Evolutionary conservation across 2,888 invertebrate genomes (phyloP).

Genomic region (Drosophila nr. perissopoda): DNA sequence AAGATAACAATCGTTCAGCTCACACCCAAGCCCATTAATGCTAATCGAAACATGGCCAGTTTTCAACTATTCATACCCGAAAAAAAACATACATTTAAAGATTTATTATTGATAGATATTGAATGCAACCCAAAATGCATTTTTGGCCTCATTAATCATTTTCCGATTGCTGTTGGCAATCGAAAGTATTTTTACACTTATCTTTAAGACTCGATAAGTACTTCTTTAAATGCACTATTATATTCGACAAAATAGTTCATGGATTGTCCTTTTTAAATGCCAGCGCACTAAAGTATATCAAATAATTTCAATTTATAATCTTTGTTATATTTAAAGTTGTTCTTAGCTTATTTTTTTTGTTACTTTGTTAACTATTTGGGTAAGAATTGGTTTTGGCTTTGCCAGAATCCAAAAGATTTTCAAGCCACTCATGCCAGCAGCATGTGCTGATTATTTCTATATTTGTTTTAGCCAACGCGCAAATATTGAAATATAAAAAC

Average conservation of each 20-base stretch:
- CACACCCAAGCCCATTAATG: background rate
- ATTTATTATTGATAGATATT: background rate
- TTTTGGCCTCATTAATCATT: background rate
- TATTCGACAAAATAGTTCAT: background rate
- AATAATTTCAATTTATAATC: background rate
- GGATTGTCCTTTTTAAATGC: background rate
- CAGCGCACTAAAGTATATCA: background rate
- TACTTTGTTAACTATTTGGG: background rate
- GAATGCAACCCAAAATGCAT: background rate
- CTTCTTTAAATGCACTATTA: background rate
- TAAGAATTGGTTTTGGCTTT: background rate
- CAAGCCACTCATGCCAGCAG: constrained; percentile 7
- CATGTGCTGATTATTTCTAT: constrained; percentile 51
- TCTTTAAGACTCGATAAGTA: background rate
- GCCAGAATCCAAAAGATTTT: constrained; percentile 11
- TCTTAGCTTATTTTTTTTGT: background rate
- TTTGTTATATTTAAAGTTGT: no score
- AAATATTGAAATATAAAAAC: constrained; percentile 75
- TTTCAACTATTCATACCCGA: background rate
- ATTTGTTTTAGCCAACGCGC: constrained; percentile 42
- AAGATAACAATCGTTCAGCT: background rate
- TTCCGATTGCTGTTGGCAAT: background rate
- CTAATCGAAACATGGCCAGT: background rate
- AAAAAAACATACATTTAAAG: no score
- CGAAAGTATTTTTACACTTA: background rate